Base-by-base conservation (phyloP, 2,888 invertebrate species). In the Melieria omissa region DNA sequence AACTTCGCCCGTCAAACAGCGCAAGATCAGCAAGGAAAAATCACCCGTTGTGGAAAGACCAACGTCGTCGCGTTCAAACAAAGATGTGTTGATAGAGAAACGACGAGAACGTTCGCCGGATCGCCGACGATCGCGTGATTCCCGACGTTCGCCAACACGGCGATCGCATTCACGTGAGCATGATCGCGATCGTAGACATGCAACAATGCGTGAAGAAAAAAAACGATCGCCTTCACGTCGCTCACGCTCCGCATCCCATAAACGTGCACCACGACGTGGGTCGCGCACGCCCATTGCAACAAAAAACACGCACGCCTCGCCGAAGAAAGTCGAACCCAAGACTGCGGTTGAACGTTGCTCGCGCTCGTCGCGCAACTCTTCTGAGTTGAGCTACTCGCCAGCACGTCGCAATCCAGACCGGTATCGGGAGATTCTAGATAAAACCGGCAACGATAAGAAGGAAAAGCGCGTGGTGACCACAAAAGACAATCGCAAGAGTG, bases 321-420 rank as follows among this genome's bases (percentile, higher is more conserved):
- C 72, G 14, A 52, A 57, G 44, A 54, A 12, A 3, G 41, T 10
- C 1, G 61, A 69, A 57, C 5, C 44, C 1, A 54, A 66, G 16
- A 4, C 49, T 14, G 49, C 12, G 9, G 54, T 46, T 41, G 42
- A 42, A 46, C 61, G 65, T 45, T 72, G 76, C 49, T 78, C 80
- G 5, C 72, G 75, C 47, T 80, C 79, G 16, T 85, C 86, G 42
- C 86, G 85, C 64, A 88, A 88, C 3, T 86, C 86, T 8, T 88
- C 88, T 14, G 89, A 89, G 70, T 85, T 92, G 65, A 92, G 92
- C 78, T 92, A 92, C 79, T 93, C 93, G 0, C 93, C 93, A 0
- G 90, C 92, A 0, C 88, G 90, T 3, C 89, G 91, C 14, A 90
- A 92, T 84, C 92, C 93, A 0, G 92, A 92, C 78, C 89, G 92